These are phyloP conservation scores for Limnodromus scolopaceus DNA, from an alignment of 2,797 vertebrate genomes.

Conservation along the genomic window DNA sequence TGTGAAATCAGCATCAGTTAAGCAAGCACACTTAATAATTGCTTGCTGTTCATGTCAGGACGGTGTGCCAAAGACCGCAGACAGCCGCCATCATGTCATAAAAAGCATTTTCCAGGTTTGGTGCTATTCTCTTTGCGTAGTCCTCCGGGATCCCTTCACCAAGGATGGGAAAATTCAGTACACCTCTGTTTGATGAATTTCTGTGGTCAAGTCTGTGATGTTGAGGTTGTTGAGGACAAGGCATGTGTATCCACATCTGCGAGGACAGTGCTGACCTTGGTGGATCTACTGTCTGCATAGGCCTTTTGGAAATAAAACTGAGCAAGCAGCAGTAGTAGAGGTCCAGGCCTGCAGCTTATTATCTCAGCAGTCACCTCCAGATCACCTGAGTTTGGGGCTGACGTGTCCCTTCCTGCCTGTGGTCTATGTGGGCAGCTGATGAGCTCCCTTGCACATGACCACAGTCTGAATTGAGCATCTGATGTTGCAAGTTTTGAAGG, in stretches of 20 bases:
- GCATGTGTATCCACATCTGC: fast-evolving
- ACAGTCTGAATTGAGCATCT: fast-evolving
- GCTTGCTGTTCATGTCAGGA: slow-evolving; percentile 28
- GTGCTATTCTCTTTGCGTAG: background rate
- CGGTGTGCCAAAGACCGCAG: background rate
- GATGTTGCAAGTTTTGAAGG: background rate
- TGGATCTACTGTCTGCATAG: fast-evolving
- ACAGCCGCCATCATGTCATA: background rate
- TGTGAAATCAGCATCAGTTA: slow-evolving; percentile 64
- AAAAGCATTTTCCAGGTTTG: background rate
- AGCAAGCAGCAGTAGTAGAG: background rate
- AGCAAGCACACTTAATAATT: slow-evolving; percentile 55
- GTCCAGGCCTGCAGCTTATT: background rate
- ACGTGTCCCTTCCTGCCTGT: background rate
- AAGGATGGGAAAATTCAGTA: background rate
- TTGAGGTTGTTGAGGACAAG: background rate
- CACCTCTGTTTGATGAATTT: background rate
- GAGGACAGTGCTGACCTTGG: background rate
- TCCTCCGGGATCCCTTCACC: background rate
- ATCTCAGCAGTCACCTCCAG: background rate
- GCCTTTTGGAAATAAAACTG: background rate
- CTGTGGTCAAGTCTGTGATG: background rate
- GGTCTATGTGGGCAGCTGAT: fast-evolving
- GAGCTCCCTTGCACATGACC: background rate
- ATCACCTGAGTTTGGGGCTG: fast-evolving